Evolutionary conservation across 2,797 vertebrate species (phyloP), one percentile per base, ranked within the genome.

Genomic region (Otus scops): DNA sequence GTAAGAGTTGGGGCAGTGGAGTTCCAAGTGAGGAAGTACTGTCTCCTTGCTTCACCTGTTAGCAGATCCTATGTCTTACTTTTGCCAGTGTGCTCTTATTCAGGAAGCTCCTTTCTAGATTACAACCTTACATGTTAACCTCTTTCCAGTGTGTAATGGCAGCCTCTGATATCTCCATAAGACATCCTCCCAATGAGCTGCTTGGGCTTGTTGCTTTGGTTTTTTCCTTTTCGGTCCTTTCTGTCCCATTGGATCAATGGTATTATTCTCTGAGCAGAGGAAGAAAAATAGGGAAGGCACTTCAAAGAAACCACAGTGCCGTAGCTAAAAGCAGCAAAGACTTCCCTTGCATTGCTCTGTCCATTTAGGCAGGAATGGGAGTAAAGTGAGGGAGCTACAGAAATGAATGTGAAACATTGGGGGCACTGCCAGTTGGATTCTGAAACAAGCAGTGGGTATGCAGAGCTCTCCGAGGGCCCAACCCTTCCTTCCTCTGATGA

Each of bases 351-450:
- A 18, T 34, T 67, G 28, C 14, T 77, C 39, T 48, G 21, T 27
- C 57, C 11, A 7, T 82, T 89, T 77, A 75, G n/a, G 13, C 43
- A 39, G 36, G 36, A 78, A 22, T 53, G 45, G 64, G 32, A 8
- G 8, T 53, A 51, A 71, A 92, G 65, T 6, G 32, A 68, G 54
- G 27, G 45, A 84, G 26, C 27, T 65, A 30, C 27, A 28, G 47
- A 65, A 70, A 20, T 38, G 10, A 53, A 18, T 10, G 2, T 0
- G 0, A 64, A 75, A 70, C 7, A 0, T 2, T 16, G 34, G 22
- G 39, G 65, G 34, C 26, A 18, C 47, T 86, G 50, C 63, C 38
- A 43, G 3, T 4, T 50, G 30, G 34, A 68, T 57, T 84, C 34
- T 43, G 41, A 85, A 88, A 71, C 17, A 45, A 74, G 53, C 50